Conservation (phyloP, 2,113 vertebrate genomes). For the Gymnocephalus cernua region DNA sequence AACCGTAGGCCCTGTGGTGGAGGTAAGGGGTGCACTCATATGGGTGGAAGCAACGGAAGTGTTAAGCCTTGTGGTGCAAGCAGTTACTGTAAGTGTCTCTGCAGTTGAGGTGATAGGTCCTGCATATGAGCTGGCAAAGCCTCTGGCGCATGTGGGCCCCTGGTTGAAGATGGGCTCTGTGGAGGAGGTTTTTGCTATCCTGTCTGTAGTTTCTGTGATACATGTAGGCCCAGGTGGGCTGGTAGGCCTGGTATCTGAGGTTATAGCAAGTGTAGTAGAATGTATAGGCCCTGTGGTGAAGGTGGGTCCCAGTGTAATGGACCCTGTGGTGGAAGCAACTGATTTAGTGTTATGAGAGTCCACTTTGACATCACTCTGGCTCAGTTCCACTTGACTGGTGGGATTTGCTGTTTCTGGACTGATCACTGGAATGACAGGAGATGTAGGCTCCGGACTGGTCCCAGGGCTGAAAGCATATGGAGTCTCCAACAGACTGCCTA, state of each 20-base stretch:
- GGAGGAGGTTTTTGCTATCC: constrained; percentile 54
- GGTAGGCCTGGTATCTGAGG: constrained; percentile 32
- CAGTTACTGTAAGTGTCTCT: constrained; percentile 24
- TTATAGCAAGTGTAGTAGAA: constrained; percentile 4
- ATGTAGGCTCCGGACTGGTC: constrained; percentile 74
- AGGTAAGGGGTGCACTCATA: constrained; percentile 10
- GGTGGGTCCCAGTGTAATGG: constrained; percentile 18
- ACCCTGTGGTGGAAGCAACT: constrained; percentile 19
- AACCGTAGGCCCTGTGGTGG: constrained; percentile 12
- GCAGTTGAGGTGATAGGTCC: constrained; percentile 17
- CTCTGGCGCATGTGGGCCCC: not conserved
- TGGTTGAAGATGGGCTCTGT: constrained; percentile 17
- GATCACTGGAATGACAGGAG: constrained; percentile 51
- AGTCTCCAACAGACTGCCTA: constrained; percentile 77
- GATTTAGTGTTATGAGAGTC: constrained; percentile 31
- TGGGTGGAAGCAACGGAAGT: constrained; percentile 18
- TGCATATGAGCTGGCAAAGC: not conserved
- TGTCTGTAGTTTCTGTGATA: constrained; percentile 32
- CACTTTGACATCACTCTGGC: constrained; percentile 26
- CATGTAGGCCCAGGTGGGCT: constrained; percentile 6
- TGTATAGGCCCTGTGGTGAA: constrained; percentile 17
- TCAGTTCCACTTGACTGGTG: constrained; percentile 37
- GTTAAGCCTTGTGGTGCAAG: constrained; percentile 20
- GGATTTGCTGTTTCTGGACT: constrained; percentile 45
- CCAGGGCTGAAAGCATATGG: constrained; percentile 72